A percentile compares a stretch with the other conserved stretches of the same genome.
These are phyloP conservation scores for Muscina levida DNA, from an alignment of 2,888 invertebrate species.

Conservation along the genomic window DNA sequence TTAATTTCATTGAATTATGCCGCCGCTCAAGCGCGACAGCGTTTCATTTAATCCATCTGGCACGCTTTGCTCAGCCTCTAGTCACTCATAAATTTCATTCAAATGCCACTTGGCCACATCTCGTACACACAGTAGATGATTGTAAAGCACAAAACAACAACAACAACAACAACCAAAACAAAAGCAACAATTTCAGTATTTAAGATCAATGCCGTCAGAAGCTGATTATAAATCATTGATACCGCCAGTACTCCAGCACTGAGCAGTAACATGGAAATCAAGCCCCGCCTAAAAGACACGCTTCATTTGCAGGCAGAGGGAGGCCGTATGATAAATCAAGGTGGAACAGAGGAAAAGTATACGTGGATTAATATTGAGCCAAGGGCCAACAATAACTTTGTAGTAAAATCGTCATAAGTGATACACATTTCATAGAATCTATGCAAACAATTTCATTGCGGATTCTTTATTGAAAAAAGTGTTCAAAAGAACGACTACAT, in stretches of 20 bases:
- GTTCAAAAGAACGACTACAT: too few relatives aligned
- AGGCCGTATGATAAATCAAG: slow-evolving; percentile 16
- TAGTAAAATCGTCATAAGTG: too few relatives aligned
- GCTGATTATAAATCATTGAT: slow-evolving; percentile 58
- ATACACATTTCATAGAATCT: too few relatives aligned
- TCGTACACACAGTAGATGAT: too few relatives aligned
- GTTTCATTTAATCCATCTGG: slow-evolving; percentile 41
- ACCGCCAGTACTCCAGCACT: slow-evolving; percentile 11
- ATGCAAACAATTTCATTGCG: too few relatives aligned
- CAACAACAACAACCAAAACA: too few relatives aligned
- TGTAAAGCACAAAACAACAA: too few relatives aligned
- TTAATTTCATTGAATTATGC: slow-evolving; percentile 35
- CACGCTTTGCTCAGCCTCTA: slow-evolving; percentile 49
- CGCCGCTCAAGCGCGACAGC: too few relatives aligned
- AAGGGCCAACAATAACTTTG: too few relatives aligned
- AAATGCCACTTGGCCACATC: slow-evolving; percentile 5
- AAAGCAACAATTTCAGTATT: slow-evolving; percentile 24
- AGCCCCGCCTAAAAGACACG: slow-evolving; percentile 18
- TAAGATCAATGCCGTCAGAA: slow-evolving; percentile 51
- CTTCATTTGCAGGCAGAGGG: slow-evolving; percentile 1
- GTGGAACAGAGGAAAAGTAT: not conserved
- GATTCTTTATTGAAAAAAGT: too few relatives aligned
- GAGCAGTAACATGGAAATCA: not conserved
- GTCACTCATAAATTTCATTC: slow-evolving; percentile 46
- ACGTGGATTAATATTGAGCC: too few relatives aligned